Evolutionary conservation across 2,888 invertebrate genomes (phyloP).

Genomic region (Drosophila borborema): DNA sequence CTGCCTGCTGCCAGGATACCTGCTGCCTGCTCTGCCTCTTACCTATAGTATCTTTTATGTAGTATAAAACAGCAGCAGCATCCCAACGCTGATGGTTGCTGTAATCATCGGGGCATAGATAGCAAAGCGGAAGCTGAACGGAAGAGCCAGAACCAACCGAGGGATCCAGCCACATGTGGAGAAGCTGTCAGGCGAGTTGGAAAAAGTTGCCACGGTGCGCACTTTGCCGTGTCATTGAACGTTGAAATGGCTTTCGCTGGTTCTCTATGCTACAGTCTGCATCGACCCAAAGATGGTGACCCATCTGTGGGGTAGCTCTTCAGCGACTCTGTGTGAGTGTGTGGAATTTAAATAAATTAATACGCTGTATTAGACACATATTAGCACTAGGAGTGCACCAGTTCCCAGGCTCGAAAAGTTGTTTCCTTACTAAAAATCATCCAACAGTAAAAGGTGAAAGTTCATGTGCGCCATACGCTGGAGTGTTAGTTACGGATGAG

Average conservation of each 20-base stretch:
- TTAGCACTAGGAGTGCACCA: slow-evolving; percentile 57
- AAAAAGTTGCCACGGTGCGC: slow-evolving; percentile 62
- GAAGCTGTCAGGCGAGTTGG: slow-evolving; percentile 35
- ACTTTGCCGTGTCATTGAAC: slow-evolving; percentile 80
- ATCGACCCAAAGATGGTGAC: slow-evolving; percentile 38
- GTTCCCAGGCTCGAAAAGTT: slow-evolving; percentile 26
- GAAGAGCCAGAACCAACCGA: slow-evolving; percentile 47
- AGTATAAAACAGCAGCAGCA: slow-evolving; percentile 54
- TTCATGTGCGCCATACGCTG: slow-evolving; percentile 44
- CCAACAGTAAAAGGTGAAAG: slow-evolving; percentile 73
- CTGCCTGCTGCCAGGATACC: not conserved
- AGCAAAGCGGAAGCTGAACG: slow-evolving; percentile 56
- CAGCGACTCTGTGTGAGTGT: slow-evolving; percentile 10
- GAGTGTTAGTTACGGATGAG: slow-evolving; percentile 61
- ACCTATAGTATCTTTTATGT: slow-evolving; percentile 44
- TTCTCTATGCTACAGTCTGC: slow-evolving; percentile 39
- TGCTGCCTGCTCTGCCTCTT: slow-evolving; percentile 17
- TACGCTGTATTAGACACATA: slow-evolving; percentile 76
- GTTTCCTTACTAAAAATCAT: slow-evolving; percentile 60
- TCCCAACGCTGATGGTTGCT: slow-evolving; percentile 68
- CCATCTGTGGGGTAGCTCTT: slow-evolving; percentile 27
- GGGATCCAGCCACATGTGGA: slow-evolving; percentile 46
- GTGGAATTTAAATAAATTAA: slow-evolving; percentile 78
- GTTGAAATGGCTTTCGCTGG: slow-evolving; percentile 66
- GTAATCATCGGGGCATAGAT: slow-evolving; percentile 75